Conservation (phyloP, 2,888 invertebrate species). For the Doris montereyensis region DNA sequence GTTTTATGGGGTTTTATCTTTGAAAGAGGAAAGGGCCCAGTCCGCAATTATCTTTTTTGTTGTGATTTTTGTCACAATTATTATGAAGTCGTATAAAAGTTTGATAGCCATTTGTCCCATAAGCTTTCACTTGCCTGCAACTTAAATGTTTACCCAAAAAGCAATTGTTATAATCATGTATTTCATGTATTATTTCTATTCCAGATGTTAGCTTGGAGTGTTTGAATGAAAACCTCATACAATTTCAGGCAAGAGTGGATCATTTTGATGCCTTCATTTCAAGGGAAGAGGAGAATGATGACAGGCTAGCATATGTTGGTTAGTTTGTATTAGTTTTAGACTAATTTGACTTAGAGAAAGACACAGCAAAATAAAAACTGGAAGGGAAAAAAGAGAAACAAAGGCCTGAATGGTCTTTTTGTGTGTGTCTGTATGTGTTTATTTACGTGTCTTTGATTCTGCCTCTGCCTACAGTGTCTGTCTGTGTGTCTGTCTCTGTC, state of each 20-base stretch:
- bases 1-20: no score
- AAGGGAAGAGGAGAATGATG: slow-evolving; percentile 9
- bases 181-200: slow-evolving; percentile 18
- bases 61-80: neutral
- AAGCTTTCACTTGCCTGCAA: no score
- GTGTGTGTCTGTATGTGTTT: neutral
- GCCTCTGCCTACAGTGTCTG: no score
- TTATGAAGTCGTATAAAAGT: neutral
- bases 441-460: neutral
- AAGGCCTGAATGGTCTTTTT: neutral
- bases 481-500: no score
- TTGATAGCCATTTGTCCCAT: no score
- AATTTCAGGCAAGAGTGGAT: slow-evolving; percentile 48
- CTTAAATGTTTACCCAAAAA: neutral
- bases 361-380: no score
- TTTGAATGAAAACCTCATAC: slow-evolving; percentile 53
- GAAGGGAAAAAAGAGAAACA: no score
- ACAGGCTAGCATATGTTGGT: slow-evolving; percentile 43
- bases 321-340: neutral
- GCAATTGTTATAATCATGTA: neutral
- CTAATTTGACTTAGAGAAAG: no score
- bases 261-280: slow-evolving; percentile 54
- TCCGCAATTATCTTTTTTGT: neutral
- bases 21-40: no score
- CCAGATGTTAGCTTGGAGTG: slow-evolving; percentile 53